Evolutionary conservation across 2,797 vertebrate genomes (phyloP), one percentile per base, ranked within the genome.

Genomic region (Sebastes hubbsi): DNA sequence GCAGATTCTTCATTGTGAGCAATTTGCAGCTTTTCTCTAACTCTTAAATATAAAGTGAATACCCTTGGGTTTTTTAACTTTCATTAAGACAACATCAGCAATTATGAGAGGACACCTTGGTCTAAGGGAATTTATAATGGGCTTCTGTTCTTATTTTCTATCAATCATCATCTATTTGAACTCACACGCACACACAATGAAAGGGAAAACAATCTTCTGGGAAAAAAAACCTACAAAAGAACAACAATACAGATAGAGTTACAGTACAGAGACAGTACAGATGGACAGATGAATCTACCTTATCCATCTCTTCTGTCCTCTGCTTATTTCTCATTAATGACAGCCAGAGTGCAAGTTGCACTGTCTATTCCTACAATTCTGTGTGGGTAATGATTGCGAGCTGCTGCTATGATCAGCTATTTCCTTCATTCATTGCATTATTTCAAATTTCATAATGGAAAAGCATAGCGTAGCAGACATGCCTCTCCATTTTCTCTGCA

Each of bases 401-500:
- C 62, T 72, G 65, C 65, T 58, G 56, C 61, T 70, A 72, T 59
- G 55, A 72, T 77, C 36, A 67, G 34, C 65, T 64, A 72, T 65
- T 83, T 25, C 60, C 42, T 87, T 82, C 58, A 86, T 89, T 92
- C 85, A 88, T 8, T 56, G 30, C 78, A 62, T 72, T 66, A 77
- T 38, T 75, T 82, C 12, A 54, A 38, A 75, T 90, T 82, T 87
- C 60, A 77, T 75, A 85, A 88, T 78, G 86, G 70, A 79, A 58
- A 82, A 56, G 24, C 67, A 77, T 80, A 64, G 77, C 56, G 2
- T 22, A 70, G 70, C 67, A 61, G 75, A 83, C 12, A 68, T 74
- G 76, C 64, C 75, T 85, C 84, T 81, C 73, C 76, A 84, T 88
- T 87, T 88, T 85, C 81, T 87, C 85, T 83, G 80, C 85, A 87